Evolutionary conservation across 2,888 invertebrate genomes (phyloP).

Genomic region (Drosophila setosimentum): DNA sequence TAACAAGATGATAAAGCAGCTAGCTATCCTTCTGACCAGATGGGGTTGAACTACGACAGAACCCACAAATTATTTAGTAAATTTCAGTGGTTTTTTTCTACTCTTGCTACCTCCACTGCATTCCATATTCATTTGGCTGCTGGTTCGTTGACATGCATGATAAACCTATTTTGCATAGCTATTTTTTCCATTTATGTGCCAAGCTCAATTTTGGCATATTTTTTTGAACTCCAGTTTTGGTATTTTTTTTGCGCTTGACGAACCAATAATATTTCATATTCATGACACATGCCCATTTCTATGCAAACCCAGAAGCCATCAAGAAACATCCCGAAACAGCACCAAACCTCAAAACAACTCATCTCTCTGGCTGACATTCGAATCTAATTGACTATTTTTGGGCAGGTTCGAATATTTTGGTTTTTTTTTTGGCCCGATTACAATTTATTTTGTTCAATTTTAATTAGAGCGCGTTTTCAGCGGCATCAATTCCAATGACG

Average conservation of each 20-base stretch:
- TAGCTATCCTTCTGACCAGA: neutral
- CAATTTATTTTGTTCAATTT: conserved; percentile 51
- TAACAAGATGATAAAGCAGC: conserved; percentile 75
- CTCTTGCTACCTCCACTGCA: conserved; percentile 34
- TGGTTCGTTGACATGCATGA: conserved; percentile 74
- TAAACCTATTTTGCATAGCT: conserved; percentile 42
- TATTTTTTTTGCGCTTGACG: conserved; percentile 55
- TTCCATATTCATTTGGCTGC: conserved; percentile 76
- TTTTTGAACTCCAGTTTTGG: conserved; percentile 13
- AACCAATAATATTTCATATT: conserved; percentile 80
- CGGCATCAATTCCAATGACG: neutral
- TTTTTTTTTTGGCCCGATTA: conserved; percentile 14
- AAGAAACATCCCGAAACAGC: conserved; percentile 3
- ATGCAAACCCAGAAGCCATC: conserved; percentile 46
- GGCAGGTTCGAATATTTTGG: neutral
- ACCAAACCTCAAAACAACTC: conserved; percentile 13
- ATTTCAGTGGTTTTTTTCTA: conserved; percentile 48
- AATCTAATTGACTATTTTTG: conserved; percentile 56
- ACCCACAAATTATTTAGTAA: conserved; percentile 75
- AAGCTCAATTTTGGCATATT: conserved; percentile 33
- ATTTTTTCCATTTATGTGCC: conserved; percentile 24
- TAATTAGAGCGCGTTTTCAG: conserved; percentile 56
- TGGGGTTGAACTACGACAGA: conserved; percentile 33
- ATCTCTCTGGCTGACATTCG: conserved; percentile 36
- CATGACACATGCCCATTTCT: conserved; percentile 61